A percentile compares a stretch with the other conserved stretches of the same genome.
Conservation (phyloP, 92 coral and sea anemone genomes). For the Porites lobata region DNA sequence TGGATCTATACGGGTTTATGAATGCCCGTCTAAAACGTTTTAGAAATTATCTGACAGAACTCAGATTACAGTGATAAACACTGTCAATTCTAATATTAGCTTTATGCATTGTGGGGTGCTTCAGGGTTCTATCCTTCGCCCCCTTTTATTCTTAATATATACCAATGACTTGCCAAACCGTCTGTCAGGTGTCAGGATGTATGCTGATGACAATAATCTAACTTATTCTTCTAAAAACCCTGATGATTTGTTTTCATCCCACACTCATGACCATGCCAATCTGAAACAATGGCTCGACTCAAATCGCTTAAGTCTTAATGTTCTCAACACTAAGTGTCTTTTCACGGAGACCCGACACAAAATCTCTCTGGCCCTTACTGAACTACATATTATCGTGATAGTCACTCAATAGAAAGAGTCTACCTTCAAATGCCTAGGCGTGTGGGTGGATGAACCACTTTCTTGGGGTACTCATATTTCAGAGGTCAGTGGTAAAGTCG, state of each 20-base stretch:
- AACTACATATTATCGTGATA: neutral
- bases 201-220: neutral
- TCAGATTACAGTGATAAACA: neutral
- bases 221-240: neutral
- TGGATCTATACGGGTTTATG: neutral
- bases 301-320: neutral
- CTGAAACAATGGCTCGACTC: too few species aligned
- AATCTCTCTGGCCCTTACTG: neutral
- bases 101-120: neutral
- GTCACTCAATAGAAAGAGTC: neutral
- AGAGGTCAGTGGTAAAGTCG: neutral
- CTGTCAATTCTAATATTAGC: neutral
- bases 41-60: too few species aligned
- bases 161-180: neutral
- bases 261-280: neutral
- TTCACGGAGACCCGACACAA: neutral
- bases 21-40: neutral
- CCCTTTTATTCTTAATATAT: neutral
- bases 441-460: neutral
- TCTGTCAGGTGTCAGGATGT: neutral
- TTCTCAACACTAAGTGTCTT: neutral
- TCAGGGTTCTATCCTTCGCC: neutral
- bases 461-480: conserved; percentile 6
- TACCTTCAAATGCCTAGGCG: neutral
- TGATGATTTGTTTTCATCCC: neutral